A percentile compares a stretch with the other conserved stretches of the same genome.
Conservation (phyloP, 2,888 invertebrate genomes). For the Mongoloraphidia duomilia region DNA sequence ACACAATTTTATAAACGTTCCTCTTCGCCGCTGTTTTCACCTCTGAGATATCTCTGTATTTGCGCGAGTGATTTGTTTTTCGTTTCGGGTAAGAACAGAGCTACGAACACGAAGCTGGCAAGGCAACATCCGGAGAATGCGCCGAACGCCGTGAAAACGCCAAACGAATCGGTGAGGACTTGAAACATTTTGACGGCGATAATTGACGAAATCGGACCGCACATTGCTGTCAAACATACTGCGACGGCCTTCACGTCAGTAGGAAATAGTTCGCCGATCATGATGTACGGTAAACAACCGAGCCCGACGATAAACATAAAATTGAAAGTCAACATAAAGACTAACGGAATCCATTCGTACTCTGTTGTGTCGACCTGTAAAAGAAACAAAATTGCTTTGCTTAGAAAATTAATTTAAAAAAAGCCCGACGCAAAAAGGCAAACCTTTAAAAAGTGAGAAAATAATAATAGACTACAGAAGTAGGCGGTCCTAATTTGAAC, state of each 20-base stretch:
- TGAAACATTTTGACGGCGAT: conserved; percentile 5
- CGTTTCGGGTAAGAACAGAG: conserved; percentile 2
- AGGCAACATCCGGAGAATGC: conserved; percentile 1
- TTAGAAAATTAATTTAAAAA: no score
- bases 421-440: no score
- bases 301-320: conserved; percentile 5
- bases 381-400: no score
- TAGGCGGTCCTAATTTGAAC: no score
- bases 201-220: conserved; percentile 1
- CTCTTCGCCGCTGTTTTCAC: not conserved
- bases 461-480: no score
- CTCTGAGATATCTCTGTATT: conserved; percentile 2
- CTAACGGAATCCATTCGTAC: conserved; percentile 2
- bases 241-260: conserved; percentile 4
- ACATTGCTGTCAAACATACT: conserved; percentile 2
- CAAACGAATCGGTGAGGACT: conserved; percentile 2
- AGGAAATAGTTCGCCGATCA: conserved; percentile 6
- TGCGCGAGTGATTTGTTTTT: conserved; percentile 6
- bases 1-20: no score
- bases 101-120: conserved; percentile 1
- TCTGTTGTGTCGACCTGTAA: not conserved
- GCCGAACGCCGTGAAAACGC: not conserved
- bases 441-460: no score
- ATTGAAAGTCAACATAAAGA: conserved; percentile 4
- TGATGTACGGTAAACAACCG: conserved; percentile 5